These are phyloP conservation scores for Aphelenchoides avenae DNA, from an alignment of 1,140 invertebrate species.

Conservation along the genomic window DNA sequence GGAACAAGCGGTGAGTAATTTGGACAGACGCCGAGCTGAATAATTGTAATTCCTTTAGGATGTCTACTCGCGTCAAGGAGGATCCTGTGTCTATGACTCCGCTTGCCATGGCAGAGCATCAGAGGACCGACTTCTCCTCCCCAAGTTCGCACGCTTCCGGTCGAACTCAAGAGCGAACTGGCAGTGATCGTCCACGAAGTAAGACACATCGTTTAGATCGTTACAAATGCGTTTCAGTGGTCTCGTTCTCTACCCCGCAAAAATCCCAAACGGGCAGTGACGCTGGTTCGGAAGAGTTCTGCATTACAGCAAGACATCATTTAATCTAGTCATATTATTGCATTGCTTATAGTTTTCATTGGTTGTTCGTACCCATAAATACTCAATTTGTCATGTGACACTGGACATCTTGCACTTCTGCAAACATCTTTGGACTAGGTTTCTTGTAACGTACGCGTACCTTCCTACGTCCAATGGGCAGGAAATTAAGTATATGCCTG, in stretches of 20 bases:
- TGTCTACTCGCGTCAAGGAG: background rate
- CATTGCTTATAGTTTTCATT: slow-evolving; percentile 7
- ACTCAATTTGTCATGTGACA: too few species aligned
- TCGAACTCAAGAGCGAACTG: background rate
- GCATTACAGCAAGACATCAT: slow-evolving; percentile 43
- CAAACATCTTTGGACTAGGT: too few species aligned
- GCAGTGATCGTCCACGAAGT: background rate
- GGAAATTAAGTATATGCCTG: too few species aligned
- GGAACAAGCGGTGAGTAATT: too few species aligned
- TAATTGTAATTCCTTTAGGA: background rate
- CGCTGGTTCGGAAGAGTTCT: slow-evolving; percentile 47
- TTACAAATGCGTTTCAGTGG: slow-evolving; percentile 40
- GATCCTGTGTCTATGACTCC: background rate
- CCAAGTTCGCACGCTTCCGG: too few species aligned
- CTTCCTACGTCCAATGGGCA: too few species aligned
- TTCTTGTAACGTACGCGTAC: too few species aligned
- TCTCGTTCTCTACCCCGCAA: slow-evolving; percentile 52
- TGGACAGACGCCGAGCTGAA: too few species aligned
- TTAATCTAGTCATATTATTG: slow-evolving; percentile 23
- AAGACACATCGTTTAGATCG: background rate
- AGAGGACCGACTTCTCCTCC: too few species aligned
- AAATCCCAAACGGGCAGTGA: slow-evolving; percentile 38
- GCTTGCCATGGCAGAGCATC: too few species aligned
- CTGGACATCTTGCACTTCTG: too few species aligned
- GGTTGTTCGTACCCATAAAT: too few species aligned